Percentiles rank a stretch among this genome's conserved stretches.
Evolutionary conservation across 2,113 vertebrate species (phyloP).

Genomic region (Vireo altiloquus): DNA sequence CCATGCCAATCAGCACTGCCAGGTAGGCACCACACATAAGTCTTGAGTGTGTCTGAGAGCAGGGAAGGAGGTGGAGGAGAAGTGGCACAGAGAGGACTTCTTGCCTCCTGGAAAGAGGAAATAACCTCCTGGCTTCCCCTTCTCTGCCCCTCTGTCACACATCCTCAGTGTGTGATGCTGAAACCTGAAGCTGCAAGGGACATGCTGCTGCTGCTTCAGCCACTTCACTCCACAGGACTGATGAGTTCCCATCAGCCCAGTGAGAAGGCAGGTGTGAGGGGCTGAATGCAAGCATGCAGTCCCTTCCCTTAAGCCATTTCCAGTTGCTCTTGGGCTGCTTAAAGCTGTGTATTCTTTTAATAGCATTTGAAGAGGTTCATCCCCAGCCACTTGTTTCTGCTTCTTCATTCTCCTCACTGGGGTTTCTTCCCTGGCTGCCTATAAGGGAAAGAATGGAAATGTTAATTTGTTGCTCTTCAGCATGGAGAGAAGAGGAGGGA

Average conservation of each 20-base stretch:
- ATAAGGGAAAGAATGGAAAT: not conserved
- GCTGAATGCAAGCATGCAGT: not conserved
- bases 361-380: not conserved
- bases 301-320: not conserved
- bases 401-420: not conserved
- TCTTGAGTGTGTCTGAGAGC: not conserved
- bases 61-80: not conserved
- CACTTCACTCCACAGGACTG: not conserved
- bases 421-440: not conserved
- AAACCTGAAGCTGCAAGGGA: not conserved
- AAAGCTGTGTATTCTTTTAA: not conserved
- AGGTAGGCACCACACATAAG: not conserved
- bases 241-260: not conserved
- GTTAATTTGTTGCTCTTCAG: not conserved
- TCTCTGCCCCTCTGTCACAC: not conserved
- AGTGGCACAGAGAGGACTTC: not conserved
- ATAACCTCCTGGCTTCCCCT: not conserved
- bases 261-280: not conserved
- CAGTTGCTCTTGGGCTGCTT: not conserved
- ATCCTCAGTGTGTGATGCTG: not conserved
- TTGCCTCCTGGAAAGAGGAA: too few species aligned
- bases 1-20: not conserved
- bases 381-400: not conserved
- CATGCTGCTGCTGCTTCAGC: not conserved
- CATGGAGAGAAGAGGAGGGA: not conserved